Base-by-base conservation (phyloP, 2,113 vertebrate genomes). In the Osmerus eperlanus region DNA sequence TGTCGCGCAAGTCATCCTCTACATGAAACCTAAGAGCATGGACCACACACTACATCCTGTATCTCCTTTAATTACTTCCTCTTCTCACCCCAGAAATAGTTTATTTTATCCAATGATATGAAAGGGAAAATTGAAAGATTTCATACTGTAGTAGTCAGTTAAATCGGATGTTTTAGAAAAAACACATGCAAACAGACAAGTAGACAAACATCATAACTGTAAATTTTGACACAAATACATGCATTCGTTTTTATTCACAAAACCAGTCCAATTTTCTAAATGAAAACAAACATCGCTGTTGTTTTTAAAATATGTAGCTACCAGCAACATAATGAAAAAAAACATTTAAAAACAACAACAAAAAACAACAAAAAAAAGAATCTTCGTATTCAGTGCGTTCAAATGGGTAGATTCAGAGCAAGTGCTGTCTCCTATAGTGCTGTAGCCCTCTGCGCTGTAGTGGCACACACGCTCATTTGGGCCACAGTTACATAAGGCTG, bases 241-340 rank as follows among this genome's bases (percentile, higher is more conserved):
- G 96, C 96, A 97, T 97, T 98, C 93, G 92, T 97, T 97, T 93
- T 98, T 98, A 98, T 98, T 98, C 96, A 98, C 96, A 97, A 97
- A 97, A 95, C 87, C 95, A 96, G 94, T 95, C 94, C 94, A 95
- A 94, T 95, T 94, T 89, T 94, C 95, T 97, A 97, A 95, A 97
- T 96, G 92, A 96, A 96, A 96, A 97, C 96, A 98, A 97, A 98
- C 94, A 97, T 96, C 91, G 95, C 91, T 93, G 94, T 94, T 93
- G 86, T 90, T 95, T 84, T 91, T 92, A 92, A 94, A 94, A 94
- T 94, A 92, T 95, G 93, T 89, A 92, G 93, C 89, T 93, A 93
- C 84, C 89, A 88, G 87, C 88, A 90, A 91, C 85, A 81, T 89
- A 87, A 90, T 82, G 81, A 51, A 71, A 41, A 51, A 71, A 21